phyloP scores from a whole-genome alignment of 2,797 vertebrate genomes.

The Pangasius krempfi region DNA sequence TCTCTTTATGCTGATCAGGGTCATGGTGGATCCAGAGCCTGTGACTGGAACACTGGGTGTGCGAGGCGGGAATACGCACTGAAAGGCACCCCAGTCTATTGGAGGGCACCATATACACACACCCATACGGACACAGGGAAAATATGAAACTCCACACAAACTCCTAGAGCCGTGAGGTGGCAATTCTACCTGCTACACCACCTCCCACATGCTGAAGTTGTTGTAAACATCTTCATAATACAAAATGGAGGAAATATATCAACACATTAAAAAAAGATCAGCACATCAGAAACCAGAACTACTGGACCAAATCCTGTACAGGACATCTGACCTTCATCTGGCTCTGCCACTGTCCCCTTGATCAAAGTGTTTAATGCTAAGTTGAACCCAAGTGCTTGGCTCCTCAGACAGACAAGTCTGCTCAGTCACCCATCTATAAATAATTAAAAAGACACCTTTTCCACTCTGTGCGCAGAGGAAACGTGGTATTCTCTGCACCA shows the following conservation, averaged over 20 bases:
- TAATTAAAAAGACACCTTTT: constrained; percentile 14
- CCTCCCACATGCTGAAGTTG: neutral
- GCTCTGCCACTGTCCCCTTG: neutral
- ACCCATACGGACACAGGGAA: neutral
- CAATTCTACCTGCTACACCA: neutral
- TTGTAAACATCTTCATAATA: neutral
- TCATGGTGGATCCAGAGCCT: neutral
- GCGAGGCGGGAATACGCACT: neutral
- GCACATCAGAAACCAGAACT: neutral
- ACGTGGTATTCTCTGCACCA: neutral
- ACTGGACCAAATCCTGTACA: neutral
- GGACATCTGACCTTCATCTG: neutral
- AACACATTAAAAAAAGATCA: neutral
- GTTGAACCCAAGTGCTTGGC: neutral
- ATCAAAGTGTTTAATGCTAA: constrained; percentile 12
- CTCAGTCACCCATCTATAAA: constrained; percentile 11
- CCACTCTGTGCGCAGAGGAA: neutral
- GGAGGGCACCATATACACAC: neutral
- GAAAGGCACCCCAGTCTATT: neutral
- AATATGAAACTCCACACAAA: neutral
- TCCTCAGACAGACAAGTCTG: neutral
- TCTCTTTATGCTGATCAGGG: neutral
- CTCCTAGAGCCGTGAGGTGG: neutral
- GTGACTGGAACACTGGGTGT: neutral
- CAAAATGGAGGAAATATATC: neutral